These are phyloP conservation scores for Rhyacophila brunnea DNA, from an alignment of 1,140 invertebrate genomes.

Conservation along the genomic window DNA sequence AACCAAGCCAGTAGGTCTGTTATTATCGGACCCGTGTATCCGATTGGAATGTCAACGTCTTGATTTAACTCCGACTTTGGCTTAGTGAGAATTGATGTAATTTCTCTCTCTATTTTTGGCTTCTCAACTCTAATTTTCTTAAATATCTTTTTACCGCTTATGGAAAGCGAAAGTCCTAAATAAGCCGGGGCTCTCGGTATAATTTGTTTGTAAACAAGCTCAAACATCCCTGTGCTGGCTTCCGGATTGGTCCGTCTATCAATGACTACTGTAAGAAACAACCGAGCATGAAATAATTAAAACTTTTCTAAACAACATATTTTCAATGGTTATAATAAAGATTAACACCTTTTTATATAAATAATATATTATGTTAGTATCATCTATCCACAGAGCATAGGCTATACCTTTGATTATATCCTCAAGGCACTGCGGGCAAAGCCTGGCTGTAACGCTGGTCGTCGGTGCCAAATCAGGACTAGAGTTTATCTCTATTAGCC, in stretches of 20 bases:
- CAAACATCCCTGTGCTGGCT: constrained; percentile 83
- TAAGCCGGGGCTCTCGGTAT: constrained; percentile 80
- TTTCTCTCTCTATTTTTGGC: constrained; percentile 25
- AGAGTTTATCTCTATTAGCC: constrained; percentile 94
- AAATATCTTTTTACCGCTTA: constrained; percentile 64
- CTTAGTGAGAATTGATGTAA: constrained; percentile 35
- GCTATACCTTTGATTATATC: constrained; percentile 90
- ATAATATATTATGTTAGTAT: no score
- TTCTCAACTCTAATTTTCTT: constrained; percentile 43
- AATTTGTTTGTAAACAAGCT: constrained; percentile 72
- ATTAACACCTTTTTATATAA: no score
- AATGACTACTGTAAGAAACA: constrained; percentile 73
- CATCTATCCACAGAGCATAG: no score
- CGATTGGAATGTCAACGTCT: constrained; percentile 42
- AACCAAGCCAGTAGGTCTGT: constrained; percentile 52
- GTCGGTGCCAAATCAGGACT: constrained; percentile 87
- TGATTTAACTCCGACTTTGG: constrained; percentile 31
- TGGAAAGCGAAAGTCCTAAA: constrained; percentile 72
- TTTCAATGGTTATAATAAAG: no score
- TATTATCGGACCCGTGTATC: constrained; percentile 50
- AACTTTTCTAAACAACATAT: no score
- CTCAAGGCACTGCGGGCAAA: constrained; percentile 85
- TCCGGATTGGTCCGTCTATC: constrained; percentile 75
- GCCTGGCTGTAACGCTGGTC: constrained; percentile 81
- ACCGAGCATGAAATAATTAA: no score